These are phyloP conservation scores for Platygyra sinensis DNA, from an alignment of 64 coral and sea anemone species.

Conservation along the genomic window DNA sequence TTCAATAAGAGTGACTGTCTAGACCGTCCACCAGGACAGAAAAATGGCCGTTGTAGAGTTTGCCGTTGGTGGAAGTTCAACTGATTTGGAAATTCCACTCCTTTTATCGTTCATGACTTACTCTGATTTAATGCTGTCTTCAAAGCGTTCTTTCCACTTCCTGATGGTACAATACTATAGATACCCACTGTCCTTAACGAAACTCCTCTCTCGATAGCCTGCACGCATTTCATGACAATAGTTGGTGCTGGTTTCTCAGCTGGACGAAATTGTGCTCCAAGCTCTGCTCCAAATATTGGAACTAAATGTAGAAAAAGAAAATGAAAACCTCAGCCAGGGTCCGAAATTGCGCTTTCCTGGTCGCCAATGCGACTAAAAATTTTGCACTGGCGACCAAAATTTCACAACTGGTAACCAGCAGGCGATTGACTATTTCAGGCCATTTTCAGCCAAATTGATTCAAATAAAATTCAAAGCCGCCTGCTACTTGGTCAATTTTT, in stretches of 20 bases:
- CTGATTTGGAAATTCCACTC: no score
- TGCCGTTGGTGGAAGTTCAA: no score
- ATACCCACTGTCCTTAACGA: constrained; percentile 55
- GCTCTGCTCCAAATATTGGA: constrained; percentile 78
- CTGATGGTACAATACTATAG: constrained; percentile 64
- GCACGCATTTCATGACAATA: constrained; percentile 78
- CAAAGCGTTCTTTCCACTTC: constrained; percentile 70
- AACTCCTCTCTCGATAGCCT: constrained; percentile 77
- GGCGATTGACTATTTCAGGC: no score
- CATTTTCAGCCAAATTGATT: no score
- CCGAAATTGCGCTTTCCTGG: no score
- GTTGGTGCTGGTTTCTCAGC: constrained; percentile 62
- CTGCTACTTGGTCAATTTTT: no score
- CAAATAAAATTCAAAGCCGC: no score
- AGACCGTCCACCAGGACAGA: no score
- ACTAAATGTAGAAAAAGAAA: constrained; percentile 23
- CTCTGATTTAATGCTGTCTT: constrained; percentile 83
- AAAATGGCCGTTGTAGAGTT: no score
- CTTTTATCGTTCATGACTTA: constrained; percentile 9
- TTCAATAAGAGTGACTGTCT: background rate
- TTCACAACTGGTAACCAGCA: no score
- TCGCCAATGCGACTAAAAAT: no score
- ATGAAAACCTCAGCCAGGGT: background rate
- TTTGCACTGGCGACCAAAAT: no score
- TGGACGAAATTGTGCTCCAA: constrained; percentile 67